phyloP scores from a whole-genome alignment of 2,113 vertebrate genomes.

The Epinephelus lanceolatus region DNA sequence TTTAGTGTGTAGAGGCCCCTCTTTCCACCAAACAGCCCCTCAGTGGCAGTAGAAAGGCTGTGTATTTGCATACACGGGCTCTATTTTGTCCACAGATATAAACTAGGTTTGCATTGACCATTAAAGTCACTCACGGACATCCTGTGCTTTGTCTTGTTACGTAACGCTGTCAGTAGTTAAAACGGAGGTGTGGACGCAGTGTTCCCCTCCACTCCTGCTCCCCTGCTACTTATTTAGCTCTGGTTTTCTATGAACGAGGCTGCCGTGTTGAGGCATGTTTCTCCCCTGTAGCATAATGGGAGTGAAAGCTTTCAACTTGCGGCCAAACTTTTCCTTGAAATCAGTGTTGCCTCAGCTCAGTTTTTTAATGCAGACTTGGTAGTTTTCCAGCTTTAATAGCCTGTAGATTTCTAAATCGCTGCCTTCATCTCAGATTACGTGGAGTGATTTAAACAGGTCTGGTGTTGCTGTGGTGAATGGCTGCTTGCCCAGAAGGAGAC shows the following conservation, averaged over 20 bases:
- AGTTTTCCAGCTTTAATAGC: neutral
- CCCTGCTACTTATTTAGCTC: neutral
- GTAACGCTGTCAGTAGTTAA: conserved; percentile 24
- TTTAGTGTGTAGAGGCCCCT: conserved; percentile 34
- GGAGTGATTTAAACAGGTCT: neutral
- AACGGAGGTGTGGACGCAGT: neutral
- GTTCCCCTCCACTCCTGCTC: neutral
- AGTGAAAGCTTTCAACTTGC: neutral
- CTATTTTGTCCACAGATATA: conserved; percentile 36
- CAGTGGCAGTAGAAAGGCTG: conserved; percentile 5
- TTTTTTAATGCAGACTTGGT: neutral
- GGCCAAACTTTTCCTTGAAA: neutral
- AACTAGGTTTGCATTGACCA: conserved; percentile 1
- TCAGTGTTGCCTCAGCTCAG: neutral
- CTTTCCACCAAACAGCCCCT: neutral
- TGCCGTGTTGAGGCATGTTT: conserved; percentile 1
- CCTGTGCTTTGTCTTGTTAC: conserved; percentile 51
- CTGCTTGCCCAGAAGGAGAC: neutral
- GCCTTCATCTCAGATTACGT: neutral
- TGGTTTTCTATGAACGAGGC: neutral
- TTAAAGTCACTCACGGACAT: conserved; percentile 28
- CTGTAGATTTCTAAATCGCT: conserved; percentile 1
- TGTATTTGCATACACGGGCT: conserved; percentile 50
- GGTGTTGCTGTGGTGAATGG: neutral
- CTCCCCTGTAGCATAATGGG: neutral